phyloP scores from a whole-genome alignment of 2,113 vertebrate genomes.

The Platichthys stellatus region DNA sequence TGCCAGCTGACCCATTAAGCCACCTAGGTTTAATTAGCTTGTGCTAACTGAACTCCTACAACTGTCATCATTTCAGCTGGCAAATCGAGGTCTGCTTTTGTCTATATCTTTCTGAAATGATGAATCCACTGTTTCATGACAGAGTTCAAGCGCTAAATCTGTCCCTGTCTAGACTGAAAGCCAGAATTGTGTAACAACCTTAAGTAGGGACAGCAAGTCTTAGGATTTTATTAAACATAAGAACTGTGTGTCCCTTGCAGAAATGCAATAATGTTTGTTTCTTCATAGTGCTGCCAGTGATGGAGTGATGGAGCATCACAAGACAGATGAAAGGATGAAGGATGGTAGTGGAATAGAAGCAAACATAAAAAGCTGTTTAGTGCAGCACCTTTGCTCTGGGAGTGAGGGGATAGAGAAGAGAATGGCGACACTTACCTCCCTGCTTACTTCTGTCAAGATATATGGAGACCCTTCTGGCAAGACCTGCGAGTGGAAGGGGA shows the following conservation, averaged over 20 bases:
- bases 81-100: background rate
- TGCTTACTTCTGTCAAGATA: conserved; percentile 94
- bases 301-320: conserved; percentile 9
- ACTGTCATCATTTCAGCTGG: background rate
- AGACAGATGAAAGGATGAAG: conserved; percentile 26
- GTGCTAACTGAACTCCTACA: background rate
- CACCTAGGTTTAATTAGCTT: background rate
- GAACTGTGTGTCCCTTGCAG: background rate
- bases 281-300: conserved; percentile 1
- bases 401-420: conserved; percentile 34
- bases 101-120: background rate
- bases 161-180: background rate
- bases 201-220: background rate
- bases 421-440: conserved; percentile 87
- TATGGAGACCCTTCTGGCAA: conserved; percentile 92
- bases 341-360: conserved; percentile 2
- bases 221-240: background rate
- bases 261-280: background rate
- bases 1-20: background rate
- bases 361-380: conserved; percentile 37
- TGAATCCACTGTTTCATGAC: background rate
- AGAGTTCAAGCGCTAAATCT: too few species aligned
- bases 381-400: conserved; percentile 34
- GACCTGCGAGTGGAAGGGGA: conserved; percentile 82
- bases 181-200: background rate